Conservation (phyloP, 2,797 vertebrate species). For the Ataeniobius toweri region DNA sequence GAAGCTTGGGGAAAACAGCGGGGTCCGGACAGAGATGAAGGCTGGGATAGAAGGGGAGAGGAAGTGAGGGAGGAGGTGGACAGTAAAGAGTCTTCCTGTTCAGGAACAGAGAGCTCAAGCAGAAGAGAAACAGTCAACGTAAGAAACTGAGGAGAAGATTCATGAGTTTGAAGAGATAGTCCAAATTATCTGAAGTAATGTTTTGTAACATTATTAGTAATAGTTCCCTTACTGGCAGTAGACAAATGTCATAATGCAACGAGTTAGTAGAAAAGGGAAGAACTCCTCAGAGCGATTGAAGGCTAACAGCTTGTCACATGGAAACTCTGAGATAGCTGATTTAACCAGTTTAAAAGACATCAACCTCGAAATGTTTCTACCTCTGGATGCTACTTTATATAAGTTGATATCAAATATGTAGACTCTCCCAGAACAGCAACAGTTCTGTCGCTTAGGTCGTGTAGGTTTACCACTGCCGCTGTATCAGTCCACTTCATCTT, state of each 20-base stretch:
- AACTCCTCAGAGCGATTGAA: neutral
- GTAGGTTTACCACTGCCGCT: no score
- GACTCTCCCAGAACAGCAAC: no score
- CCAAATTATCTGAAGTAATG: neutral
- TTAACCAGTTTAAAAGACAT: neutral
- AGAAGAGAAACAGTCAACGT: slow-evolving; percentile 31
- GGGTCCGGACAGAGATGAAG: slow-evolving; percentile 63
- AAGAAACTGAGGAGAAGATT: slow-evolving; percentile 9
- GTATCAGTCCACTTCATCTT: neutral
- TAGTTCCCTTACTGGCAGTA: neutral
- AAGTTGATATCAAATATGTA: neutral
- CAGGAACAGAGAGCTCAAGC: slow-evolving; percentile 39
- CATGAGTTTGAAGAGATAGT: neutral
- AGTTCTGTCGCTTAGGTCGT: no score
- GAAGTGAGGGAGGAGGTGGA: slow-evolving; percentile 38
- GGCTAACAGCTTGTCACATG: neutral
- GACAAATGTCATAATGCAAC: neutral
- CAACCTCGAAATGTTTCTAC: no score
- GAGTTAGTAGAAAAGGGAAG: neutral
- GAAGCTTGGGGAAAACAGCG: slow-evolving; percentile 68
- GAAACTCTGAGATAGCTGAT: neutral
- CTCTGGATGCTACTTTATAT: neutral
- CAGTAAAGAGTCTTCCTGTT: slow-evolving; percentile 65
- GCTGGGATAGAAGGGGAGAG: slow-evolving; percentile 47
- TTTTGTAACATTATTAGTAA: neutral